Evolutionary conservation across 2,113 vertebrate genomes (phyloP), one percentile per base, ranked within the genome.

Genomic region (Poeciliopsis prolifica): DNA sequence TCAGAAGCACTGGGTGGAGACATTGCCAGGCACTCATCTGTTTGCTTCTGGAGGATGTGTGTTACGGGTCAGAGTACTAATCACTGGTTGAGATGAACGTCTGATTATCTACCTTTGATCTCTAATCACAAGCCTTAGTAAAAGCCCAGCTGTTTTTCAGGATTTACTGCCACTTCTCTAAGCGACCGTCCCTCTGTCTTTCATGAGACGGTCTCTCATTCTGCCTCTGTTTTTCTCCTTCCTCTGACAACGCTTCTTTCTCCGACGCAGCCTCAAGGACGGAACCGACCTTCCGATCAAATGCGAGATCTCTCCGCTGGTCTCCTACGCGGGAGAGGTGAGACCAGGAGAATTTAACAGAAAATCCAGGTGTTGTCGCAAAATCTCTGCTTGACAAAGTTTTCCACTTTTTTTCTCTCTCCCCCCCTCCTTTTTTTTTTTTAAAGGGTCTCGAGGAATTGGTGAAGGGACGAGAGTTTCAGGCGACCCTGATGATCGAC

Each of bases 301-400:
- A 89, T 99, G 98, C 90, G 98, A 99, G 91, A 97, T 99, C 88
- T 99, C 97, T 35, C 97, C 98, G 4, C 94, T 98, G 2, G 77
- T 97, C 66, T 99, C 98, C 64, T 99, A 99, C 0, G 95, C 96
- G 63, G 98, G 98, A 90, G 98, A 99, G 93, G 98, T 99, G 93
- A 95, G 35, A 44, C 42, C 42, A 44, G 11, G 0, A 3, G 8
- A 5, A 8, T 75, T 24, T 15, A 78, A 70, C 31, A 40, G 14
- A 44, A 73, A 65, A 11, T 73, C 65, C 68, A 81, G 67, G 77
- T 86, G 79, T 65, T 72, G 15, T 65, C 31, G 17, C 48, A 3
- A 17, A 24, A 9, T 0, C 1, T 42, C 37, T 71, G 68, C 71
- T 42, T 0, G 51, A 65, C 3, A 61, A 7, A 22, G 10, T 77